Base-by-base conservation (phyloP, 2,797 vertebrate genomes). In the Rhodeus uyekii region DNA sequence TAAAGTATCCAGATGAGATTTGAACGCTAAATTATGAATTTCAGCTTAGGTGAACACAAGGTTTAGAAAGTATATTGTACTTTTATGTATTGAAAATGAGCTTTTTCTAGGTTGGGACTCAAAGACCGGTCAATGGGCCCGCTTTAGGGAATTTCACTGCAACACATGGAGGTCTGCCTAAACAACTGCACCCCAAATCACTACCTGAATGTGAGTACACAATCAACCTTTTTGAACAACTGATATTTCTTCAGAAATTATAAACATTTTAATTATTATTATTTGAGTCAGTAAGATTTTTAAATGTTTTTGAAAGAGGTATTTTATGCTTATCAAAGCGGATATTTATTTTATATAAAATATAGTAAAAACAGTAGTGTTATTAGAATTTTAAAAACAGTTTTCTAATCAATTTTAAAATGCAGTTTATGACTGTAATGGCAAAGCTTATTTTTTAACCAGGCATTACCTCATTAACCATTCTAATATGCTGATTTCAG, bases 41-140 rank as follows among this genome's bases (percentile, higher is more conserved):
- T 12, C 2, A 19, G n/a, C 55, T 72, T 60, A 48, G 58, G 58
- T 86, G 50, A 72, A 42, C 24, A 32, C 18, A 34, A 16, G 24
- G 32, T 42, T 44, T 50, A 55, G 36, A 60, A 58, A 68, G 8
- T 61, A 61, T 48, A n/a, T 27, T 71, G 53, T 27, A 3, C 3
- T 8, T 39, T 80, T 63, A n/a, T 16, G 19, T 60, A 53, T 46
- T 82, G 46, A 83, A 32, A 55, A 8, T 39, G 29, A 80, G 38
- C 8, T 24, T 36, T 88, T 73, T 77, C 82, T 80, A 97, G 97
- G 80, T 74, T 55, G 89, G 87, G 16, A 85, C 76, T 72, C 90
- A 90, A 76, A 95, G 90, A 89, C 50, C 87, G 76, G 82, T 87
- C 38, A 91, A 88, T 79, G 92, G 91, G 1, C 78, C 90, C 18